Conservation (phyloP, 2,113 vertebrate species). For the Acanthochromis polyacanthus region DNA sequence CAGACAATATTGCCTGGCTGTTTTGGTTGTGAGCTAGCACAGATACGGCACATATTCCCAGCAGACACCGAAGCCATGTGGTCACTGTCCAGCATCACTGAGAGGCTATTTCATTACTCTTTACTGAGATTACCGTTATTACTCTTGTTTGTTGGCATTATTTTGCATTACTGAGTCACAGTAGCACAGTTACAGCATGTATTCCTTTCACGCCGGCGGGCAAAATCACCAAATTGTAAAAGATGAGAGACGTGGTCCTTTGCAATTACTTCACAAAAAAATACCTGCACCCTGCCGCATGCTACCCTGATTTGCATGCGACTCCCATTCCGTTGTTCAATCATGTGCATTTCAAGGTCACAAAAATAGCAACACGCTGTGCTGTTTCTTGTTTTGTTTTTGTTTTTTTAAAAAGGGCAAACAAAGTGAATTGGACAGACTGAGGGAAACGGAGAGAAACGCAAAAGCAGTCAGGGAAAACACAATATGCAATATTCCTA, state of each 20-base stretch:
- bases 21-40: constrained; percentile 4
- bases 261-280: constrained; percentile 28
- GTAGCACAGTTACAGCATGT: not conserved
- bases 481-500: not conserved
- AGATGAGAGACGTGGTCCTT: not conserved
- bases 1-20: not conserved
- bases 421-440: constrained; percentile 34
- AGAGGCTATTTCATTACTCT: constrained; percentile 18
- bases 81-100: constrained; percentile 19
- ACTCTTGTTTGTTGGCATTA: constrained; percentile 19
- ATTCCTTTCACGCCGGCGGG: constrained; percentile 4
- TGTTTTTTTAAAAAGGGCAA: not conserved
- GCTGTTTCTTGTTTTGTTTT: too few relatives aligned
- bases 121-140: constrained; percentile 28
- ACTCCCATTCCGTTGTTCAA: constrained; percentile 33
- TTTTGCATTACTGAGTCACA: constrained; percentile 4
- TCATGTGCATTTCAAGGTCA: constrained; percentile 47
- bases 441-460: not conserved
- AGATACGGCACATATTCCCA: not conserved
- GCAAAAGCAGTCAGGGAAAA: not conserved
- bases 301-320: constrained; percentile 44
- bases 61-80: constrained; percentile 1
- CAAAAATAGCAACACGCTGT: constrained; percentile 15
- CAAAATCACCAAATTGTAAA: constrained; percentile 23
- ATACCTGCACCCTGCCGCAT: not conserved